Evolutionary conservation across 1,140 invertebrate genomes (phyloP), one percentile per base, ranked within the genome.

Genomic region (Megalopta genalis): DNA sequence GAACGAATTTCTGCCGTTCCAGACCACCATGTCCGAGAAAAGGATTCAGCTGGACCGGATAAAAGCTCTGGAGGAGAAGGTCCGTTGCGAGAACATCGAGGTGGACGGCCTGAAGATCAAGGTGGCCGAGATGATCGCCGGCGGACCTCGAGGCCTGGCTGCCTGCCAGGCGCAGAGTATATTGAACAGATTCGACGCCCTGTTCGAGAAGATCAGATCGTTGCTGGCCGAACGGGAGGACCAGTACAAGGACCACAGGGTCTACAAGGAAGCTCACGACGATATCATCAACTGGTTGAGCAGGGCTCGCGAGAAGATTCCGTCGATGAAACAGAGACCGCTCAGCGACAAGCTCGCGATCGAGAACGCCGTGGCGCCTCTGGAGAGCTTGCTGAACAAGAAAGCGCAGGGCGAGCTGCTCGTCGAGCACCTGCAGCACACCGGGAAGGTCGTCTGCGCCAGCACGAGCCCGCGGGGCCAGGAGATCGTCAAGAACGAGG

Each of bases 21-120:
- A 97, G 92, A 94, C 95, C 3, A 97, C 96, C 0, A 95, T 98
- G 93, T 94, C 95, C 0, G 97, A 98, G 89, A 98, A 98, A 89
- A 94, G 97, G 75, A 94, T 95, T 16, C 97, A 98, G 90, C 90
- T 98, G 16, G 97, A 98, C 89, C 95, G 96, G 84, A 95, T 98
- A 16, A 98, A 98, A 90, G 95, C 94, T 77, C 93, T 98, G 0
- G 97, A 98, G 91, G 97, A 99, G 90, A 98, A 97, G 92, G 95
- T 98, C 6, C 94, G 96, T 9, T 97, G 97, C 90, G 98, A 99
- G 88, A 97, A 98, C 86, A 96, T 98, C 82, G 98, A 99, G 89
- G 97, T 99, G 6, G 98, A 99, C 83, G 96, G 95, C 73, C 90
- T 99, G 32, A 98, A 97, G 92, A 93, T 95, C 18, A 97, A 98